Percentiles rank a stretch among this genome's conserved stretches.
Evolutionary conservation across 92 coral and sea anemone species (phyloP).

Genomic region (Galaxea fascicularis): DNA sequence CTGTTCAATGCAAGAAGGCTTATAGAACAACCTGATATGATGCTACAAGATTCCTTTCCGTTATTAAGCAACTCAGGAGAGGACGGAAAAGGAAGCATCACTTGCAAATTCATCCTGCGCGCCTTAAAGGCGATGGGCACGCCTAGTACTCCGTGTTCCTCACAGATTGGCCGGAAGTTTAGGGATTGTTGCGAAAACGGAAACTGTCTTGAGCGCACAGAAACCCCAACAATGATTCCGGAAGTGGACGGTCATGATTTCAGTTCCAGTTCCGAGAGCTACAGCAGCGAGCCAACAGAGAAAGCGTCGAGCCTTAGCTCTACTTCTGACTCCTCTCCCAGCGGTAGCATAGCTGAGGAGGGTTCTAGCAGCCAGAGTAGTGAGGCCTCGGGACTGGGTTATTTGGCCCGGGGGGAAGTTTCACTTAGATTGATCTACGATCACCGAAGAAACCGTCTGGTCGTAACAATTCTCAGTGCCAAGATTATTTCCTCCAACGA

Average conservation of each 20-base stretch:
- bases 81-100: slow-evolving; percentile 70
- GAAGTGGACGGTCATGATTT: slow-evolving; percentile 48
- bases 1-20: slow-evolving; percentile 67
- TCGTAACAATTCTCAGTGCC: slow-evolving; percentile 73
- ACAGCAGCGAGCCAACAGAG: slow-evolving; percentile 26
- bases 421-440: slow-evolving; percentile 79
- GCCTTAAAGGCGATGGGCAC: slow-evolving; percentile 72
- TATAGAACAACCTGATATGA: slow-evolving; percentile 86
- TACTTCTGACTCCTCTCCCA: slow-evolving; percentile 32
- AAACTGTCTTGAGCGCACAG: slow-evolving; percentile 13
- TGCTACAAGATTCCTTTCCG: slow-evolving; percentile 76
- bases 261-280: slow-evolving; percentile 9
- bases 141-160: neutral
- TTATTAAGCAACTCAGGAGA: slow-evolving; percentile 37
- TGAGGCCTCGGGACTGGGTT: slow-evolving; percentile 60
- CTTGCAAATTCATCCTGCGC: slow-evolving; percentile 84
- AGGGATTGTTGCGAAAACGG: neutral
- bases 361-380: slow-evolving; percentile 15
- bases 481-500: slow-evolving; percentile 62
- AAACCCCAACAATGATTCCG: slow-evolving; percentile 33
- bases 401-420: slow-evolving; percentile 76
- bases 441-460: slow-evolving; percentile 75
- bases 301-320: slow-evolving; percentile 10
- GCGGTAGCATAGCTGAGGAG: slow-evolving; percentile 48
- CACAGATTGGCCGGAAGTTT: slow-evolving; percentile 31